These are phyloP conservation scores for Netelia fuscicornis DNA, from an alignment of 2,888 invertebrate species.

Conservation along the genomic window DNA sequence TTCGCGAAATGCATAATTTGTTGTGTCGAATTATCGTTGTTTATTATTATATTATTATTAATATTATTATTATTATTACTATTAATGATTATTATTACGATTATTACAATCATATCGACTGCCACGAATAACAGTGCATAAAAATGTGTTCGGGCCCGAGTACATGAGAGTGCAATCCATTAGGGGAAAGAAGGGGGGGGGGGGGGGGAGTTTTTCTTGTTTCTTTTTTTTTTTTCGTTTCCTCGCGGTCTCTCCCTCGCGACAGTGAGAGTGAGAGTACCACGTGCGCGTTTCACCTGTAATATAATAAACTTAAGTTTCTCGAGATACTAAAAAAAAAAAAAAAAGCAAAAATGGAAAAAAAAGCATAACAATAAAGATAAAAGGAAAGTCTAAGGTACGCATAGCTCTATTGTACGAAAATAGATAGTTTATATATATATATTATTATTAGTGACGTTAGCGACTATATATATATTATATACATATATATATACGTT, in stretches of 20 bases:
- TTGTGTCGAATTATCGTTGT: slow-evolving; percentile 53
- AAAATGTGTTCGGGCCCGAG: slow-evolving; percentile 39
- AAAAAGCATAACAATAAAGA: slow-evolving; percentile 22
- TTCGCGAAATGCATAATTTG: slow-evolving; percentile 46
- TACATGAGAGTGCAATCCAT: slow-evolving; percentile 59
- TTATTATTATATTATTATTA: slow-evolving; percentile 45
- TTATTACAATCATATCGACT: slow-evolving; percentile 60
- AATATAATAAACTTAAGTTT: slow-evolving; percentile 58
- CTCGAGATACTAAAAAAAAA: slow-evolving; percentile 1
- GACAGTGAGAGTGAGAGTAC: neutral
- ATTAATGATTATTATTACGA: slow-evolving; percentile 42
- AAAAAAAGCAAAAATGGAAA: slow-evolving; percentile 1
- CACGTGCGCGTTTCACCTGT: slow-evolving; percentile 46
- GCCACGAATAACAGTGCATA: slow-evolving; percentile 49
- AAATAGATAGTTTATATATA: slow-evolving; percentile 14
- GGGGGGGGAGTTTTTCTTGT: slow-evolving; percentile 5
- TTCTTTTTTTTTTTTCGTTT: slow-evolving; percentile 33
- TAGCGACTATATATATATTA: slow-evolving; percentile 35
- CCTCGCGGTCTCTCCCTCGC: neutral
- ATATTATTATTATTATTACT: slow-evolving; percentile 29
- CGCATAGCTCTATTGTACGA: slow-evolving; percentile 40
- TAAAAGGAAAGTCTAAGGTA: slow-evolving; percentile 45
- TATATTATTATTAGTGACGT: slow-evolving; percentile 41
- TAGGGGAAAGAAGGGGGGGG: slow-evolving; percentile 5
- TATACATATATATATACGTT: slow-evolving; percentile 71